Conservation (phyloP, 2,113 vertebrate species). For the Okapia johnstoni region DNA sequence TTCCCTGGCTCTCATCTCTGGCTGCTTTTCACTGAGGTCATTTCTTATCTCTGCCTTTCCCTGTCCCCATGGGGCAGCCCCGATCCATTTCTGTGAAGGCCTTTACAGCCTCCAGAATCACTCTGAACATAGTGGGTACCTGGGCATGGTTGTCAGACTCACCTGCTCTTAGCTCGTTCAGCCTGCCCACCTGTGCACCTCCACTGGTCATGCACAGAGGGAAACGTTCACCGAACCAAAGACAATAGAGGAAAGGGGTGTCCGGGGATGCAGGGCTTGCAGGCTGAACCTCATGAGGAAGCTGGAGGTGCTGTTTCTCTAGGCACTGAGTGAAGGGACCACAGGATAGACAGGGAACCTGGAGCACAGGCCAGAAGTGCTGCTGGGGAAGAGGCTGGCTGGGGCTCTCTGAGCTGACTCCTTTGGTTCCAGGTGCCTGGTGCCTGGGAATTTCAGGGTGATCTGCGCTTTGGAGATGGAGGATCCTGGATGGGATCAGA, state of each 20-base stretch:
- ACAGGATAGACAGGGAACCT: not conserved
- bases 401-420: not conserved
- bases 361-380: not conserved
- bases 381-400: not conserved
- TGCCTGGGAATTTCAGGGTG: not conserved
- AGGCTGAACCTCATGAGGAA: not conserved
- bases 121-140: no score
- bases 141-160: rapidly evolving
- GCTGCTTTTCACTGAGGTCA: not conserved
- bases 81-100: not conserved
- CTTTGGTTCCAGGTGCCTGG: not conserved
- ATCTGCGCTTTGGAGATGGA: not conserved
- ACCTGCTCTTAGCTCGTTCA: no score
- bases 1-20: not conserved
- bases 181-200: no score
- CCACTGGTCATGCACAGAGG: not conserved
- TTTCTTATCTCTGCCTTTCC: not conserved
- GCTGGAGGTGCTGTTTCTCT: not conserved
- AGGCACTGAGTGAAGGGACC: no score
- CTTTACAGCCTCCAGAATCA: rapidly evolving
- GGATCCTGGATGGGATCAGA: not conserved
- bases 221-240: no score
- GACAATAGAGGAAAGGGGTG: not conserved
- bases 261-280: not conserved
- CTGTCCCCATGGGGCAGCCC: not conserved